phyloP scores from a whole-genome alignment of 2,888 invertebrate genomes.

The Synergus japonicus region DNA sequence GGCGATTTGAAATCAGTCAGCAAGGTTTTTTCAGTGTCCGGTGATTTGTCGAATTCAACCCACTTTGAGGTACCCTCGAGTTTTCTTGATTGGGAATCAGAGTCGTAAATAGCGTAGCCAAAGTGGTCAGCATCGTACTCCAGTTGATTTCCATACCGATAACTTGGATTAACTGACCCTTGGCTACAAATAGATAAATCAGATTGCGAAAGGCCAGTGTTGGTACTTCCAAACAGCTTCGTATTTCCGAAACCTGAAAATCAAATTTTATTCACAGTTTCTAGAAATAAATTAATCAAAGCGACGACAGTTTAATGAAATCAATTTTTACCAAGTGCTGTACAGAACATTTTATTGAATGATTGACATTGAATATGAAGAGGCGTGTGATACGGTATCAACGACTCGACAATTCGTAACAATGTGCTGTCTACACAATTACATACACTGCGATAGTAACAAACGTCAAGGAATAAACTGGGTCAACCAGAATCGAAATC shows the following conservation, averaged over 20 bases:
- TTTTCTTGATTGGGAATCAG: conserved; percentile 70
- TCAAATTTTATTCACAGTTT: neutral
- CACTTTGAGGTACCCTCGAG: conserved; percentile 72
- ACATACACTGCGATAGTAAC: conserved; percentile 25
- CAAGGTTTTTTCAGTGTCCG: conserved; percentile 72
- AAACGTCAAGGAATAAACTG: conserved; percentile 36
- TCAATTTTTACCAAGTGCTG: no score
- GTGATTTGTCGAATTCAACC: conserved; percentile 75
- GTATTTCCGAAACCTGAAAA: conserved; percentile 68
- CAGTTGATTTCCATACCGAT: conserved; percentile 89
- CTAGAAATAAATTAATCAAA: no score
- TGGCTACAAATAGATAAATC: conserved; percentile 87
- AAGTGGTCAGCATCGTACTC: conserved; percentile 87
- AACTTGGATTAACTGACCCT: conserved; percentile 85
- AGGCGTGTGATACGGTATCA: conserved; percentile 28
- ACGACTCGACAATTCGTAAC: conserved; percentile 36
- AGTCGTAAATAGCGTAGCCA: conserved; percentile 82
- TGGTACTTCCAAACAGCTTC: conserved; percentile 80
- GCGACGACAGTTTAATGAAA: no score
- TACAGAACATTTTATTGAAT: neutral
- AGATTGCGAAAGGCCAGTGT: conserved; percentile 90
- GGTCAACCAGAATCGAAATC: conserved; percentile 41
- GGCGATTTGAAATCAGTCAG: conserved; percentile 65
- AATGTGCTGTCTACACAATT: conserved; percentile 32
- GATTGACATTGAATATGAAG: conserved; percentile 28